Evolutionary conservation across 2,888 invertebrate species (phyloP), one percentile per base, ranked within the genome.

Genomic region (Phanerotoma sp.): DNA sequence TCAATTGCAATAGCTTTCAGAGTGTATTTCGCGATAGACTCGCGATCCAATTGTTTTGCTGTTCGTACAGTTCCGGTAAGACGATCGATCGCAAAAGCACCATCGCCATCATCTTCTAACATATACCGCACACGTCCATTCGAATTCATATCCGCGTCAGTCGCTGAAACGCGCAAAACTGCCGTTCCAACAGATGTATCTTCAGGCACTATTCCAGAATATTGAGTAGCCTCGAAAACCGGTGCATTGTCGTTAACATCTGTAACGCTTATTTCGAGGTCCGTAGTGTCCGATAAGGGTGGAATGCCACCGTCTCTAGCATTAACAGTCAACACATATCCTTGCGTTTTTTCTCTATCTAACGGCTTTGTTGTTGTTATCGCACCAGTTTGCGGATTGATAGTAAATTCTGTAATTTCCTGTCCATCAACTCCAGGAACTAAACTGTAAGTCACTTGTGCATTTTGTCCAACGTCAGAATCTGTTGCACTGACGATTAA

Each of bases 221-320:
- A 96, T 4, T 89, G 81, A 0, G 88, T 84, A 58, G 89, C 88
- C 64, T 88, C 88, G 77, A 97, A 97, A 1, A 84, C 81, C 0
- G 97, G 97, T 5, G 90, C 86, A 72, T 96, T 96, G 72, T 99
- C 98, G 73, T 99, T 99, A 0, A 96, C 93, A 74, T 99, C 99
- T 0, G 91, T 89, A 0, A 99, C 88, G 1, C 92, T 89, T 64
- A 99, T 93, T 75, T 97, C 96, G 0, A 99, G 90, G 69, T 96
- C 95, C 0, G 97, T 96, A 0, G 94, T 95, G 71, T 97, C 96
- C 1, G 92, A 91, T 13, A 95, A 79, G 0, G 94, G 86, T 0
- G 96, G 96, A 33, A 86, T 85, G 1, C 98, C 98, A 2, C 95
- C 93, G 75, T 98, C 98, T 59, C 86, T 85, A 0, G 96, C 98